Conservation (phyloP, 2,113 vertebrate species). For the Pteropus alecto region DNA sequence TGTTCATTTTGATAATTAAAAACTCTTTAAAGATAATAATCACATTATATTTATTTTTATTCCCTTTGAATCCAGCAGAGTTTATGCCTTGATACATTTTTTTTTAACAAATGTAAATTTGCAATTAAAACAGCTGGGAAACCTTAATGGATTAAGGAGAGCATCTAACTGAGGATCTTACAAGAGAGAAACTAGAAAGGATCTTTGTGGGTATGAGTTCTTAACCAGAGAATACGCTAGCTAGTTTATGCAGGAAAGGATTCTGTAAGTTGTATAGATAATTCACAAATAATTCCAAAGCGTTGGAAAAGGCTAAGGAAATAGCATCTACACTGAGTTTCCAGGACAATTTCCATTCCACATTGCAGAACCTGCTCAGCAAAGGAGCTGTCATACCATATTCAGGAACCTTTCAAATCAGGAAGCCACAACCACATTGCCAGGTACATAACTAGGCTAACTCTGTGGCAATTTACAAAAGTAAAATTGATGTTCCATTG, state of each 20-base stretch:
- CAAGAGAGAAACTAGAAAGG: background rate
- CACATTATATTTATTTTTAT: background rate
- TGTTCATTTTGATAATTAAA: background rate
- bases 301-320: background rate
- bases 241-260: background rate
- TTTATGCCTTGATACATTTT: background rate
- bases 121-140: background rate
- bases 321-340: background rate
- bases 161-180: background rate
- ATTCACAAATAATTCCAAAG: background rate
- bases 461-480: background rate
- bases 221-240: background rate
- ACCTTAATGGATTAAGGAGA: background rate
- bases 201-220: background rate
- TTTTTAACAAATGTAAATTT: background rate
- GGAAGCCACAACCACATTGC: background rate
- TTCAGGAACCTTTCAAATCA: background rate
- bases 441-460: background rate
- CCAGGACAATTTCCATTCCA: background rate
- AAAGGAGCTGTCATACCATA: background rate
- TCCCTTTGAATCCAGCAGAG: background rate
- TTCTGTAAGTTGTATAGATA: background rate
- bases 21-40: background rate
- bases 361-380: background rate
- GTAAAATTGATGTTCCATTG: background rate